Base-by-base conservation (phyloP, 2,113 vertebrate species). In the Periophthalmus modestus region DNA sequence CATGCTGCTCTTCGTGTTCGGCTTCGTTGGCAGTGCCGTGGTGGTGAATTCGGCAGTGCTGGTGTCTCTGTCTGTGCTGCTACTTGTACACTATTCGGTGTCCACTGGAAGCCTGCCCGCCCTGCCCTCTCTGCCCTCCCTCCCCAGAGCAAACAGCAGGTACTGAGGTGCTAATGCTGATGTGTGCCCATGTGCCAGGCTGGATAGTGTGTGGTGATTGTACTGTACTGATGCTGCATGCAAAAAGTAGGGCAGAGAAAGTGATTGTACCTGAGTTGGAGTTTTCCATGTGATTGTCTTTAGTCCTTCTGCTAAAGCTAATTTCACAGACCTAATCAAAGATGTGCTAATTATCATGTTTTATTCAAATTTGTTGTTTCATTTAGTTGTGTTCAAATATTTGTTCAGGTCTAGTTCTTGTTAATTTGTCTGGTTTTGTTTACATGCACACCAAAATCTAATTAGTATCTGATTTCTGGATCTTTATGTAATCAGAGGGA, bases 1-100 rank as follows among this genome's bases (percentile, higher is more conserved):
- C 93, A 97, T 98, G 97, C 96, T 99, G 94, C 96, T 99, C 83
- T 97, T 98, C 95, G 96, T 99, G 92, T 99, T 99, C 94, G 97
- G 98, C 95, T 98, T 99, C 78, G 96, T 99, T 84, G 98, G 98
- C 82, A 97, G 98, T 91, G 97, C 97, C 79, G 97, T 98, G 94
- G 97, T 99, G 93, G 95, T 99, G 96, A 99, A 99, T 89, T 98
- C 98, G 1, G 97, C 97, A 24, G 94, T 99, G 75, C 89, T 99
- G 90, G 97, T 98, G 0, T 99, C 98, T 69, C 96, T 99, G 69
- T 99, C 97, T 0, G 97, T 99, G 74, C 94, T 99, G 94, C 95
- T 99, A 91, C 95, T 99, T 73, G 97, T 99, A 89, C 98, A 99
- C 94, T 98, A 98, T 91, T 99, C 97, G 21, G 96, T 98, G 78